Percentiles rank a stretch among this genome's conserved stretches.
Conservation (phyloP, 2,888 invertebrate genomes). For the Dugesia japonica region DNA sequence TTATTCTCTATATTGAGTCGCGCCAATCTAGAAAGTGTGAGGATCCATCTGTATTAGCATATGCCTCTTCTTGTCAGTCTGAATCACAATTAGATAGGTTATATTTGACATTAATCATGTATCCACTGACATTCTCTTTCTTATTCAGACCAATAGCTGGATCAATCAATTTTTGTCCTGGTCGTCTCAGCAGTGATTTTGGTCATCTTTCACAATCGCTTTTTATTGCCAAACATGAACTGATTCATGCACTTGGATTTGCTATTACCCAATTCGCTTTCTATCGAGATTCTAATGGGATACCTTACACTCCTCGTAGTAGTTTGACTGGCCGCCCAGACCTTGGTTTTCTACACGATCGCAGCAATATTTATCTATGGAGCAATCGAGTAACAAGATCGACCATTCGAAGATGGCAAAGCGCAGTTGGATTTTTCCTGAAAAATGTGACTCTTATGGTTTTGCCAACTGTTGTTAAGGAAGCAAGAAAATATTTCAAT, state of each 20-base stretch:
- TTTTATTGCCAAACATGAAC: slow-evolving; percentile 94
- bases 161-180: slow-evolving; percentile 90
- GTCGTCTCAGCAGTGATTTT: slow-evolving; percentile 72
- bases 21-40: slow-evolving; percentile 78
- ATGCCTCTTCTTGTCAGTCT: slow-evolving; percentile 94
- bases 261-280: slow-evolving; percentile 90
- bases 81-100: slow-evolving; percentile 74
- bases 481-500: slow-evolving; percentile 72
- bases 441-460: slow-evolving; percentile 70
- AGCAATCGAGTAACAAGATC: slow-evolving; percentile 69
- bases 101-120: slow-evolving; percentile 33
- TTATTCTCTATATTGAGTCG: slow-evolving; percentile 86
- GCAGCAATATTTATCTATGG: slow-evolving; percentile 56
- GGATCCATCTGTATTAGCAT: slow-evolving; percentile 68
- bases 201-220: slow-evolving; percentile 60
- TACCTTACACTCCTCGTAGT: slow-evolving; percentile 53
- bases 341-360: slow-evolving; percentile 17
- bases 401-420: slow-evolving; percentile 61
- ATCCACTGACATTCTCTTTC: background rate
- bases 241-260: slow-evolving; percentile 87
- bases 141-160: slow-evolving; percentile 76
- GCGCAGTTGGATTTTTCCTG: slow-evolving; percentile 60
- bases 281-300: slow-evolving; percentile 73
- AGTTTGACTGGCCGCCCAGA: slow-evolving; percentile 67
- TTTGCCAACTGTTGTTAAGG: slow-evolving; percentile 70